Conservation (phyloP, 2,113 vertebrate genomes). For the Etheostoma cragini region DNA sequence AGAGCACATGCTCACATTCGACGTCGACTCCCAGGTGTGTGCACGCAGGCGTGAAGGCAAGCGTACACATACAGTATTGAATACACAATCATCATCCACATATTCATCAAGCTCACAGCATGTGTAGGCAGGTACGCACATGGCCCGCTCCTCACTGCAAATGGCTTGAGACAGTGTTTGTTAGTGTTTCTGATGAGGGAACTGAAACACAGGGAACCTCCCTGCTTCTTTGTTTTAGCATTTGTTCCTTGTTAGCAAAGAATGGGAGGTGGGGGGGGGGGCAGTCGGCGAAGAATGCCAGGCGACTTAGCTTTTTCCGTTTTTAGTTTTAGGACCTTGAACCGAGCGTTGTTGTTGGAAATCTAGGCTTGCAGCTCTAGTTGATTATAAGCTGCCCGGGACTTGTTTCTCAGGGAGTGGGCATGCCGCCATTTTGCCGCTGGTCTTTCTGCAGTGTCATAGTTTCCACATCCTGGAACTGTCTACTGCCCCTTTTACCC, state of each 20-base stretch:
- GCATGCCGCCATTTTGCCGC: constrained; percentile 12
- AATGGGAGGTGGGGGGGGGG: background rate
- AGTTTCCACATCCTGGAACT: constrained; percentile 46
- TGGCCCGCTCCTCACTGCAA: constrained; percentile 16
- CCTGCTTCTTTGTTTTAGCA: constrained; percentile 22
- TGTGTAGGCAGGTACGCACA: constrained; percentile 16
- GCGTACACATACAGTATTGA: constrained; percentile 20
- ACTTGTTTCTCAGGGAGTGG: constrained; percentile 5
- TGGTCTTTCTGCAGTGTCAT: constrained; percentile 41
- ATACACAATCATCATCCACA: constrained; percentile 24
- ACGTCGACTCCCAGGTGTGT: constrained; percentile 16
- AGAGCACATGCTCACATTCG: constrained; percentile 8
- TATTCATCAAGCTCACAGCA: background rate
- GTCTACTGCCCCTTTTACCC: constrained; percentile 20
- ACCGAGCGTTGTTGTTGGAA: background rate
- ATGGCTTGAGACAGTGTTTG: constrained; percentile 58
- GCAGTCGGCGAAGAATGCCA: background rate
- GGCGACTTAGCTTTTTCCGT: constrained; percentile 23
- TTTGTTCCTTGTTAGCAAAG: constrained; percentile 40
- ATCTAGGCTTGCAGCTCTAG: background rate
- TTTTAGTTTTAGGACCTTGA: constrained; percentile 32
- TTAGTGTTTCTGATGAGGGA: constrained; percentile 65
- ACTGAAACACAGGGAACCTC: constrained; percentile 16
- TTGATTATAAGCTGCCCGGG: constrained; percentile 35
- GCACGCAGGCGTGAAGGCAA: constrained; percentile 8